Evolutionary conservation across 2,113 vertebrate genomes (phyloP), one percentile per base, ranked within the genome.

Genomic region (Alethe castanea): DNA sequence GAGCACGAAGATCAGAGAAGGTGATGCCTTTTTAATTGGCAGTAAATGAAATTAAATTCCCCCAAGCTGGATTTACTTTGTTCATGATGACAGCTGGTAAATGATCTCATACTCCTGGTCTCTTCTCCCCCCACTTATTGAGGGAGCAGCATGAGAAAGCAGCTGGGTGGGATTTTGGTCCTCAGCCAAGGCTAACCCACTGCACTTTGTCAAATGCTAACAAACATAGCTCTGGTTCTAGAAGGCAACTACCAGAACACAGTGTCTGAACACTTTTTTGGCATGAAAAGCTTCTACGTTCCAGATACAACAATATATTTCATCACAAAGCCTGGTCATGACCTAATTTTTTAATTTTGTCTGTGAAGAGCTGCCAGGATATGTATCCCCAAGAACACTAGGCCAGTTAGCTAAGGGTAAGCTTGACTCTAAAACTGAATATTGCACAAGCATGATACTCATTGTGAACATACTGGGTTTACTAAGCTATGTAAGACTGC

Each of bases 61-160:
- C 17, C 8, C 45, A 69, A 26, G 11, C 8, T 65, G 40, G 42
- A 28, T 24, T 53, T 83, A n/a, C 28, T 69, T 60, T 73, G 24
- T 11, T 26, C 4, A 0, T 26, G 14, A 69, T 40, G 19, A 47
- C 38, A 81, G 48, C 2, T 40, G 9, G 4, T 24, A 72, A 59
- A 12, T 33, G 26, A 84, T 48, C 8, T 79, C 20, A 31, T 6
- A 10, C 12, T 47, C 62, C 18, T 33, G 31, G 14, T 45, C 16
- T 61, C 48, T 61, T 53, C 47, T 77, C 2, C 11, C 9, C 3
- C 1, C 5, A 25, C 5, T 4, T 29, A 35, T 16, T 6, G 10
- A 52, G 17, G 11, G 16, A 69, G 31, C 3, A 2, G 26, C 2
- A 2, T 33, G n/a, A 82, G 20, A 0, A 3, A 86, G 50, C 8